Evolutionary conservation across 2,888 invertebrate genomes (phyloP).

Genomic region (Cheilosia urbana): DNA sequence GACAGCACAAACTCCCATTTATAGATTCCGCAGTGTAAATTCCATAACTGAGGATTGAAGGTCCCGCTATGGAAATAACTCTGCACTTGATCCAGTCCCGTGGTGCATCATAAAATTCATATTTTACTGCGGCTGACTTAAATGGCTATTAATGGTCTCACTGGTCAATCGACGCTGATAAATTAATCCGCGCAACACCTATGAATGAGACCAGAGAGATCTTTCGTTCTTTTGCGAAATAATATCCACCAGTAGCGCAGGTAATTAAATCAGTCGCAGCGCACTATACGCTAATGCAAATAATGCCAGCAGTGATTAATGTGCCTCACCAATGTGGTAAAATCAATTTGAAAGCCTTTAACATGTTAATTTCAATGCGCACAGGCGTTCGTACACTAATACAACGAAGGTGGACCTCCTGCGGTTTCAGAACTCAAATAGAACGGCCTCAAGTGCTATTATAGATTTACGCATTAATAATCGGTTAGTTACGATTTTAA

Average conservation of each 20-base stretch:
- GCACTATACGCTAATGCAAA: constrained; percentile 12
- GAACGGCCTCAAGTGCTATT: constrained; percentile 28
- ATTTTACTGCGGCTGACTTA: constrained; percentile 46
- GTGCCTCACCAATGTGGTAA: neutral
- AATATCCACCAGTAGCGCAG: neutral
- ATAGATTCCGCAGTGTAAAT: constrained; percentile 28
- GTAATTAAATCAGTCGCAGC: constrained; percentile 18
- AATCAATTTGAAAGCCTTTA: constrained; percentile 39
- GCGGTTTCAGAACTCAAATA: constrained; percentile 14
- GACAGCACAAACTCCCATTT: constrained; percentile 3
- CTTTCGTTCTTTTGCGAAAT: neutral
- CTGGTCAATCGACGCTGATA: constrained; percentile 36
- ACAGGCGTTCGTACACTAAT: neutral
- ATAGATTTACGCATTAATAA: constrained; percentile 59
- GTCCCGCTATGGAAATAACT: constrained; percentile 21
- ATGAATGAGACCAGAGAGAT: constrained; percentile 4
- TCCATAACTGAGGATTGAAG: constrained; percentile 40
- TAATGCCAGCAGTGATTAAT: constrained; percentile 5
- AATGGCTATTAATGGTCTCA: constrained; percentile 49
- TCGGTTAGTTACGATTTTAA: constrained; percentile 33
- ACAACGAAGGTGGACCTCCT: constrained; percentile 28
- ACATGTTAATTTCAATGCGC: constrained; percentile 51
- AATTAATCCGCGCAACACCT: constrained; percentile 44
- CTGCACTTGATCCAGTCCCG: constrained; percentile 34
- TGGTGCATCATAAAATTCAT: constrained; percentile 49